A percentile compares a stretch with the other conserved stretches of the same genome.
These are phyloP conservation scores for Hippocampus barbouri DNA, from an alignment of 2,113 vertebrate species.

Conservation along the genomic window DNA sequence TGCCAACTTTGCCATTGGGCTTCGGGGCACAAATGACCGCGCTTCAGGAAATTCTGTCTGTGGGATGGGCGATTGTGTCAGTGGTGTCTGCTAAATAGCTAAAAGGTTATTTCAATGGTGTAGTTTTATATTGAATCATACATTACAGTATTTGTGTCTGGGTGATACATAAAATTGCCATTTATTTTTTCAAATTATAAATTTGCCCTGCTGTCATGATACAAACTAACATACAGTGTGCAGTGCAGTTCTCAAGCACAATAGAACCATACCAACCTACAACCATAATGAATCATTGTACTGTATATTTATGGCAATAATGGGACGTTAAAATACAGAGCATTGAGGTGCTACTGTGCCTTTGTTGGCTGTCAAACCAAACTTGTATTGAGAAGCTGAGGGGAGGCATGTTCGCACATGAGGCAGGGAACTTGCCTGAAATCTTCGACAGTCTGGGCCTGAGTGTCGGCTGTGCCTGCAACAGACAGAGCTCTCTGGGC, in stretches of 20 bases:
- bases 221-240: neutral
- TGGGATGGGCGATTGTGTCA: no score
- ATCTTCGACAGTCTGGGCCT: conserved; percentile 63
- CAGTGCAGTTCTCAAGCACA: neutral
- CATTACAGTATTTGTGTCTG: no score
- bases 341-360: neutral
- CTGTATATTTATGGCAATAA: neutral
- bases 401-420: conserved; percentile 16
- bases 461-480: conserved; percentile 69
- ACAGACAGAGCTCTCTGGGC: conserved; percentile 70
- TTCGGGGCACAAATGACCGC: no score
- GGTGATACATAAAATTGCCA: no score
- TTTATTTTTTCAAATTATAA: no score
- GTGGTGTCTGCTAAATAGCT: no score
- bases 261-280: neutral
- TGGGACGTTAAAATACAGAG: neutral
- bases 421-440: conserved; percentile 64
- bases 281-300: neutral
- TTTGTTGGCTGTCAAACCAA: neutral
- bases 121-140: no score
- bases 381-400: neutral
- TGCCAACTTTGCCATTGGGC: neutral
- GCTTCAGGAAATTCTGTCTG: no score
- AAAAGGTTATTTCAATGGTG: no score
- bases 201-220: no score